Percentiles rank a stretch among this genome's conserved stretches.
These are phyloP conservation scores for Cacajao melanocephalus DNA, from an alignment of 2,797 vertebrate genomes.

Conservation along the genomic window DNA sequence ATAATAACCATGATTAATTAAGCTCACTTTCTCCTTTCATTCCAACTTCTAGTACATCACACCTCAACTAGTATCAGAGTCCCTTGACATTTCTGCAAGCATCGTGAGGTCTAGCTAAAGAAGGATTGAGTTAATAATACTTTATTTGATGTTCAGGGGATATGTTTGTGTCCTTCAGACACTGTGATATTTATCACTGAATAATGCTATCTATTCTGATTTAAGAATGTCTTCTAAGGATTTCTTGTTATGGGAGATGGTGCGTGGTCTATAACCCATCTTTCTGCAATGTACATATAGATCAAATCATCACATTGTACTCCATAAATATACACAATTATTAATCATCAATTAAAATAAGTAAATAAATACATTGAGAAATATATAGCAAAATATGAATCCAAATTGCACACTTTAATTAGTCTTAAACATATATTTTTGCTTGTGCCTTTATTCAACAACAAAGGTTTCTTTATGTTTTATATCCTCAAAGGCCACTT, in stretches of 20 bases:
- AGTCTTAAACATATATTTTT: not conserved
- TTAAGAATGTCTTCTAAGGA: not conserved
- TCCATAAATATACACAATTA: no score
- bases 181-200: not conserved
- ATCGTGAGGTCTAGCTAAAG: not conserved
- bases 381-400: not conserved
- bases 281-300: no score
- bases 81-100: rapidly evolving
- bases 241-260: not conserved
- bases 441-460: not conserved
- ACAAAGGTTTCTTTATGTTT: not conserved
- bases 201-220: not conserved
- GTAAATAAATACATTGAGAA: no score
- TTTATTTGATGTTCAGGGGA: not conserved
- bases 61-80: not conserved
- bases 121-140: not conserved
- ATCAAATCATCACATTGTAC: no score
- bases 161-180: not conserved
- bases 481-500: not conserved
- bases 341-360: no score
- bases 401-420: not conserved
- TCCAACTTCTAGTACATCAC: not conserved
- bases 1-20: not conserved
- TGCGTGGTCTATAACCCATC: no score
- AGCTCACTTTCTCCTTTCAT: not conserved